Base-by-base conservation (phyloP, 1,140 invertebrate genomes). In the Helicoverpa armigera region DNA sequence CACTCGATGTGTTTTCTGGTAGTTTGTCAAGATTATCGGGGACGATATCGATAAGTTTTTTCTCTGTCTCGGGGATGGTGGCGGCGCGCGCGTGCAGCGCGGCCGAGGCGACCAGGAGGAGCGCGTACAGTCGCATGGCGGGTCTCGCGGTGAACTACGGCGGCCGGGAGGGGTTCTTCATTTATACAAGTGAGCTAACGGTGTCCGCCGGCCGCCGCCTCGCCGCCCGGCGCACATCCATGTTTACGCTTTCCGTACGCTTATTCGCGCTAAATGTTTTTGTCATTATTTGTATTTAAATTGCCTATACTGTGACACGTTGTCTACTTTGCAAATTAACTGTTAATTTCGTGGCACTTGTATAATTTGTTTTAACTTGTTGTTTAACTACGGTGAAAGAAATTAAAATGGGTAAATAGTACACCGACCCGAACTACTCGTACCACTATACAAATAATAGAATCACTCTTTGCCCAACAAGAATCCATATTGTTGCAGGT, bases 101-200 rank as follows among this genome's bases (percentile, higher is more conserved):
- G 86, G 83, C 85, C 58, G 85, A 60, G 43, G 87, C 85, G 82
- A 91, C 65, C 50, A 91, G 67, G 18, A 87, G 61, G 48, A 84
- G 83, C 88, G 87, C 89, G 91, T 90, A 78, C 79, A 85, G 84
- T 83, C 87, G 90, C 93, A 94, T 94, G 87, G 84, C 86, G 72
- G 83, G 73, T 84, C 72, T 84, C 82, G 83, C 85, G 85, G 83
- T 69, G 84, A 77, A 91, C 88, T 93, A 83, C 73, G 80, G 86
- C 83, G 82, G 83, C 60, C 81, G 82, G 81, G 74, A 58, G 83
- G 77, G 79, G 72, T 73, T 65, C 76, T 69, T 69, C 89, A 81
- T 92, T 90, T 94, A 94, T 94, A 94, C 83, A 77, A 61, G 43
- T 58, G 73, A 79, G 29, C 79, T 94, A 94, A 94, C 93, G 93